Percentiles rank a stretch among this genome's conserved stretches.
phyloP scores from a whole-genome alignment of 2,888 invertebrate species.

The Epistrophe grossulariae region DNA sequence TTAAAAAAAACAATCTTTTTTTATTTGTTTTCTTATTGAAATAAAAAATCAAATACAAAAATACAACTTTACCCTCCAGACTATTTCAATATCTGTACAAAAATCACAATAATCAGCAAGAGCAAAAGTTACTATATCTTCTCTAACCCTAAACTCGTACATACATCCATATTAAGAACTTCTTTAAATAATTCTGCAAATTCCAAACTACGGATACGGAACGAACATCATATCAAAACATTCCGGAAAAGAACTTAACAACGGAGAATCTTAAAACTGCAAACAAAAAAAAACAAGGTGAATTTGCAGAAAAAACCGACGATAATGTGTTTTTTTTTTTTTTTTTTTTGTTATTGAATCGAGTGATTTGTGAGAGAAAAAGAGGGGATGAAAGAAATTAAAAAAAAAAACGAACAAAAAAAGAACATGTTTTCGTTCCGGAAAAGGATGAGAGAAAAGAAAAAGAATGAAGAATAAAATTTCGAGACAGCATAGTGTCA shows the following conservation, averaged over 20 bases:
- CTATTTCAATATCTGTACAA: too few species aligned
- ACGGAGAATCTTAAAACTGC: neutral
- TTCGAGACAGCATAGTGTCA: slow-evolving; percentile 62
- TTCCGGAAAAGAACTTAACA: slow-evolving; percentile 1
- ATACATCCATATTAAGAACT: too few species aligned
- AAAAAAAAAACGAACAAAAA: slow-evolving; percentile 8
- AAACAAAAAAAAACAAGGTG: slow-evolving; percentile 35
- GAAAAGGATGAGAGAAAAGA: slow-evolving; percentile 3
- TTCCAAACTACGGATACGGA: neutral
- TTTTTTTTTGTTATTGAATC: slow-evolving; percentile 31
- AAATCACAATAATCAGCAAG: too few species aligned
- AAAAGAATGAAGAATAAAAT: slow-evolving; percentile 8
- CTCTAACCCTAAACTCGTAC: too few species aligned
- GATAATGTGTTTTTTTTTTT: slow-evolving; percentile 68
- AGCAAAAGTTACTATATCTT: too few species aligned
- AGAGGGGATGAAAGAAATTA: neutral
- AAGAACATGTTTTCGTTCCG: slow-evolving; percentile 15
- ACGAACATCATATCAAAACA: neutral
- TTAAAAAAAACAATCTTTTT: too few species aligned
- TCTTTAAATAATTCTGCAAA: neutral
- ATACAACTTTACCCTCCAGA: too few species aligned
- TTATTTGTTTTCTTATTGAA: too few species aligned
- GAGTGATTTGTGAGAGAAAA: slow-evolving; percentile 44
- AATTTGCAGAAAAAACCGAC: slow-evolving; percentile 47
- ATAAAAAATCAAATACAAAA: too few species aligned